Evolutionary conservation across 1,140 invertebrate genomes (phyloP), one percentile per base, ranked within the genome.

Genomic region (Pentalonia nigronervosa): DNA sequence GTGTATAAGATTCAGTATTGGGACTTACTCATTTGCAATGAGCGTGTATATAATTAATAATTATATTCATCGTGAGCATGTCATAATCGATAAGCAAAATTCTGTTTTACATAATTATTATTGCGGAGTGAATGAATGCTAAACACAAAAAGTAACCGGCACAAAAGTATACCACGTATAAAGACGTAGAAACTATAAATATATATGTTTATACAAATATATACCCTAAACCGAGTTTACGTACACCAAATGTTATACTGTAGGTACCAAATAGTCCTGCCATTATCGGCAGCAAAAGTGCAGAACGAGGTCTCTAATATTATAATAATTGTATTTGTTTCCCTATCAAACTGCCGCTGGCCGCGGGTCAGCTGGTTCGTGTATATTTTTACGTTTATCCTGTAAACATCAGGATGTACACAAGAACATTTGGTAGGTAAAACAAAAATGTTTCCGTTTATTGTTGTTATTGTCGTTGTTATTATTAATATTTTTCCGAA

Each of bases 401-500:
- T 41, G 23, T 25, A 41, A 84, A 76, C 21, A 84, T 41, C 20
- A 45, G 83, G 8, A 45, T 25, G 83, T 41, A n/a, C 30, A 34
- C 60, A 76, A 76, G 60, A n/a, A 14, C 14, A 76, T 76, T 76
- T 76, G n/a, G 60, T 14, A 14, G 14, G 60, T 76, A 76, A 17
- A 76, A 76, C 60, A 25, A 84, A 84, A 84, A 84, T 11, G 9
- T 23, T 41, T 84, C 41, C 21, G 21, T 45, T 34, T 53, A 34
- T 89, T 89, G 23, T 90, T 56, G 34, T 88, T 60, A 21, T 90
- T 76, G 8, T 90, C 60, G 17, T 91, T 67, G 23, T 91, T 91
- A 17, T 91, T 91, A n/a, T 34, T 76, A 76, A 76, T 76, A 76
- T 76, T 91, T 91, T n/a, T 1, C 45, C 67, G 50, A 91, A 91